These are phyloP conservation scores for Branchinecta lynchi DNA, from an alignment of 1,140 invertebrate species.

Conservation along the genomic window DNA sequence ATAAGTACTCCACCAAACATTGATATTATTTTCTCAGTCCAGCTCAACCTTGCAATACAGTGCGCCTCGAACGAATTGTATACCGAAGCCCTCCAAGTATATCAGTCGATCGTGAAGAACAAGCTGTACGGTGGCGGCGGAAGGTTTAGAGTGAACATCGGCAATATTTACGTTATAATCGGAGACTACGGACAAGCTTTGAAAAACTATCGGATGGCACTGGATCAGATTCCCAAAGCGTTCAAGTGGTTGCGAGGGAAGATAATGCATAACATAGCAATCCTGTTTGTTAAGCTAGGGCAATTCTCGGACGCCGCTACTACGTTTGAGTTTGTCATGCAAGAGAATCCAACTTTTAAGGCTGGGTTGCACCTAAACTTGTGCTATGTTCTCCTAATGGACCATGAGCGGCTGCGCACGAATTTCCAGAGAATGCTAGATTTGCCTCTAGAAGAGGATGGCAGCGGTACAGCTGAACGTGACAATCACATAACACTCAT, in stretches of 20 bases:
- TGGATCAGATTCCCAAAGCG: constrained; percentile 82
- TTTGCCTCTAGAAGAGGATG: constrained; percentile 64
- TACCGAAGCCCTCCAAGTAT: constrained; percentile 86
- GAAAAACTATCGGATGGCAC: constrained; percentile 92
- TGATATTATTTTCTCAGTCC: constrained; percentile 80
- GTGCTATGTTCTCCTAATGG: constrained; percentile 82
- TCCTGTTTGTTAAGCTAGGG: constrained; percentile 86
- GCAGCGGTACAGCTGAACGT: constrained; percentile 56
- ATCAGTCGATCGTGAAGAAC: constrained; percentile 73
- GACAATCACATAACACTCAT: constrained; percentile 27
- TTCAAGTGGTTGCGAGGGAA: constrained; percentile 84
- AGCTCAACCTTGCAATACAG: constrained; percentile 85
- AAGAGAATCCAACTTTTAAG: constrained; percentile 77
- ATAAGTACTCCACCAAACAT: constrained; percentile 74
- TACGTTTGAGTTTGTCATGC: constrained; percentile 96
- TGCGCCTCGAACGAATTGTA: constrained; percentile 87
- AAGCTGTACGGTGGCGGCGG: constrained; percentile 71
- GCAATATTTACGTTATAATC: constrained; percentile 91
- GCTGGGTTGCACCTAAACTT: constrained; percentile 75
- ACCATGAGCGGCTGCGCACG: constrained; percentile 84
- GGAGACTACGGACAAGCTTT: constrained; percentile 87
- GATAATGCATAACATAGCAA: constrained; percentile 96
- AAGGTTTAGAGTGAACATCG: constrained; percentile 92
- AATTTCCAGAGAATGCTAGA: constrained; percentile 79
- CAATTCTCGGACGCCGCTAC: constrained; percentile 88